Conservation (phyloP, 2,797 vertebrate genomes). For the Poeciliopsis presidionis region DNA sequence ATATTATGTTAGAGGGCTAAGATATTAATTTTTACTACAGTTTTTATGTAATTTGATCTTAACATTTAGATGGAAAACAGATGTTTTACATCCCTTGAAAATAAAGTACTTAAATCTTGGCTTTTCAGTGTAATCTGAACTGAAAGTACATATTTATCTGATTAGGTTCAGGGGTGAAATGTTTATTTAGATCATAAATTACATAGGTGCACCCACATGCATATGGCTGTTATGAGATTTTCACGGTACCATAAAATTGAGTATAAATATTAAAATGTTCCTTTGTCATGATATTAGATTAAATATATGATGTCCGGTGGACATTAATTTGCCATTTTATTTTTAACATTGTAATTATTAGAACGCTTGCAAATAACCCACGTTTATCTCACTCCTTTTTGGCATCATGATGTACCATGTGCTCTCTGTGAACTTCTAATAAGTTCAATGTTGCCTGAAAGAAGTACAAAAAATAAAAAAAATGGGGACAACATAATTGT, state of each 20-base stretch:
- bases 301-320: not conserved
- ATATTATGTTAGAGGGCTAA: not conserved
- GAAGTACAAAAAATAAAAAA: not conserved
- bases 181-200: not conserved
- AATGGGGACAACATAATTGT: not conserved
- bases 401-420: not conserved
- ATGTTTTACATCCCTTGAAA: not conserved
- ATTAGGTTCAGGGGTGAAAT: not conserved
- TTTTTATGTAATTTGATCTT: not conserved
- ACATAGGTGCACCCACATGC: not conserved
- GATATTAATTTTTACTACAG: slow-evolving; percentile 3
- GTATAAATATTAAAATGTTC: not conserved
- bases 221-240: not conserved
- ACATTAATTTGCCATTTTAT: not conserved
- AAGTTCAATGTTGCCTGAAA: not conserved
- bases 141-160: not conserved
- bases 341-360: not conserved
- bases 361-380: not conserved
- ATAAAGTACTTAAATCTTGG: not conserved
- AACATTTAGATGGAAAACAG: not conserved
- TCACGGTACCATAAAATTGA: not conserved
- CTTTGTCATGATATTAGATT: not conserved
- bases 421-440: not conserved
- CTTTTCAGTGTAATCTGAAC: not conserved
- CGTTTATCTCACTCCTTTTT: not conserved